These are phyloP conservation scores for Pachyramphus minor DNA, from an alignment of 2,113 vertebrate genomes.

Conservation along the genomic window DNA sequence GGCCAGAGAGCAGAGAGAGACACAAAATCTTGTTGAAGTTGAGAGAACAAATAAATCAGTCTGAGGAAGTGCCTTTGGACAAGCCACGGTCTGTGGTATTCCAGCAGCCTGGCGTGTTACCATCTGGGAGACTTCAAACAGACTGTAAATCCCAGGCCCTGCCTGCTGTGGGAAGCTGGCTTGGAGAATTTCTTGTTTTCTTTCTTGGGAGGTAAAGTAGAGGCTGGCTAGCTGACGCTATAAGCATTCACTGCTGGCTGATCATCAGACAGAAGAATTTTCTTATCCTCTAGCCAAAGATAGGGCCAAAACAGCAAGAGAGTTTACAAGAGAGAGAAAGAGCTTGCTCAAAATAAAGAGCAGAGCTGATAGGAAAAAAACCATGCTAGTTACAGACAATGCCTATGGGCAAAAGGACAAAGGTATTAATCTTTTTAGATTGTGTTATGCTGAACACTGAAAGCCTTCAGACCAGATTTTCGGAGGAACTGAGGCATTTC, in stretches of 20 bases:
- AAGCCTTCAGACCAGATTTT: background rate
- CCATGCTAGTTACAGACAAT: background rate
- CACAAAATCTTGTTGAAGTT: background rate
- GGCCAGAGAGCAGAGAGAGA: background rate
- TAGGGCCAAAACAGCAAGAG: background rate
- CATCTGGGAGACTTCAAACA: conserved; percentile 63
- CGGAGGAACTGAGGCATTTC: background rate
- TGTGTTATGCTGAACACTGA: background rate
- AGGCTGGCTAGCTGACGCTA: conserved; percentile 31
- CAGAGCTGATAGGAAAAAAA: background rate
- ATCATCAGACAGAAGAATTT: conserved; percentile 51
- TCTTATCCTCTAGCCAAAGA: conserved; percentile 58
- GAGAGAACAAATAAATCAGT: conserved; percentile 64
- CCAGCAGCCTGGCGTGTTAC: conserved; percentile 22
- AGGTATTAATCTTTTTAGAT: background rate
- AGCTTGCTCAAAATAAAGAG: background rate
- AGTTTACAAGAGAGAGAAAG: background rate
- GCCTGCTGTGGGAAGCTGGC: conserved; percentile 41
- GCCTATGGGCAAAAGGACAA: background rate
- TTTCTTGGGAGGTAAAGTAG: conserved; percentile 58
- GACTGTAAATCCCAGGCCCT: conserved; percentile 46
- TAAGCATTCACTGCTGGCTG: conserved; percentile 61
- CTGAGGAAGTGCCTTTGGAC: conserved; percentile 54
- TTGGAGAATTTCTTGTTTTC: conserved; percentile 66
- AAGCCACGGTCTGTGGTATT: conserved; percentile 3